These are phyloP conservation scores for Nymphalis io DNA, from an alignment of 1,140 invertebrate genomes.

Conservation along the genomic window DNA sequence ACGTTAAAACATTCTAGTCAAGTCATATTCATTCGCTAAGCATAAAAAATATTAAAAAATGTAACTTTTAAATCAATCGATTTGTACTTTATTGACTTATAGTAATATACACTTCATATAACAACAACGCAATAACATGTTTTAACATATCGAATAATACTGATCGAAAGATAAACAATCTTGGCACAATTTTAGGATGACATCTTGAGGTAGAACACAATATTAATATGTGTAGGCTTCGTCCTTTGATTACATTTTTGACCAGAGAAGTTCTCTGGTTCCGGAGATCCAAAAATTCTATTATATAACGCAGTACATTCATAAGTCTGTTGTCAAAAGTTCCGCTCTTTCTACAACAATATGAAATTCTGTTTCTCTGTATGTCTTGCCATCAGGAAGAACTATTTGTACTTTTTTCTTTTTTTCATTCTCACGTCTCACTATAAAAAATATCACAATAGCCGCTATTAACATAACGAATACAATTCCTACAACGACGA, in stretches of 20 bases:
- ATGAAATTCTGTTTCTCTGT: constrained; percentile 91
- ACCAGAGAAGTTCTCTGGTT: background rate
- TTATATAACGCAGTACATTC: constrained; percentile 44
- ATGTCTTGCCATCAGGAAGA: constrained; percentile 89
- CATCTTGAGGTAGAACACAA: constrained; percentile 51
- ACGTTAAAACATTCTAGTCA: background rate
- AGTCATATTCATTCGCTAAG: background rate
- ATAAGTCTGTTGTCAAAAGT: constrained; percentile 89
- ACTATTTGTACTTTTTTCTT: constrained; percentile 83
- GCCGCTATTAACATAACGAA: constrained; percentile 66
- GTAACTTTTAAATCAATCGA: background rate
- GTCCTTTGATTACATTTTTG: background rate
- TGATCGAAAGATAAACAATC: constrained; percentile 48
- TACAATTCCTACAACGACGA: constrained; percentile 65
- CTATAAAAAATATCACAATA: constrained; percentile 63
- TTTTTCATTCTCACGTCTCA: constrained; percentile 66
- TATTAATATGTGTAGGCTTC: constrained; percentile 18
- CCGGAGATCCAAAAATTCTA: background rate
- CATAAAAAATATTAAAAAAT: constrained; percentile 6
- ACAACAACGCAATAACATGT: constrained; percentile 20
- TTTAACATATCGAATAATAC: constrained; percentile 49
- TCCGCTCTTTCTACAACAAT: constrained; percentile 91
- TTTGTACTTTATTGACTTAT: constrained; percentile 18
- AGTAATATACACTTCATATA: constrained; percentile 10
- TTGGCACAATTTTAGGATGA: constrained; percentile 56